phyloP scores from a whole-genome alignment of 2,113 vertebrate genomes.

The Lipotes vexillifer region DNA sequence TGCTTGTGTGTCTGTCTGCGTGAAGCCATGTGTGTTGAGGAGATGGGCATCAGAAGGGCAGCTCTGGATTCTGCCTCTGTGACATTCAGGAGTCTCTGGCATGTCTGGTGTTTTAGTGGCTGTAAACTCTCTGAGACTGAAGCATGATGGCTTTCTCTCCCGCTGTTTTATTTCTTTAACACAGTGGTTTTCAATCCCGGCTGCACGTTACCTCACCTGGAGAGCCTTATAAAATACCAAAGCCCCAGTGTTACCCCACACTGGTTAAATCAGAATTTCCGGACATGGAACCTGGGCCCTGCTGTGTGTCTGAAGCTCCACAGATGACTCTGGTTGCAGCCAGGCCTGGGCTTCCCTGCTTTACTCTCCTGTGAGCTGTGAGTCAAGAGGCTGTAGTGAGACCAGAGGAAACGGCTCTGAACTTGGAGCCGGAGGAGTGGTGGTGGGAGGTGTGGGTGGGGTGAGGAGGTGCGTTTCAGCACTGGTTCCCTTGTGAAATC shows the following conservation, averaged over 20 bases:
- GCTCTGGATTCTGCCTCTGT: not conserved
- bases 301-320: not conserved
- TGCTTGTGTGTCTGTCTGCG: not conserved
- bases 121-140: not conserved
- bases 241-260: not conserved
- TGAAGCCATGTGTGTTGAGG: not conserved
- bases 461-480: not conserved
- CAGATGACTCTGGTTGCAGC: not conserved
- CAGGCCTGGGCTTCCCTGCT: not conserved
- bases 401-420: not conserved
- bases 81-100: not conserved
- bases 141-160: not conserved
- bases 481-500: not conserved
- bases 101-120: not conserved
- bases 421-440: not conserved
- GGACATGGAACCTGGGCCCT: not conserved
- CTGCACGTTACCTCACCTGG: not conserved
- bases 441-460: too few species aligned
- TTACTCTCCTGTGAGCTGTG: too few species aligned
- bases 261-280: not conserved
- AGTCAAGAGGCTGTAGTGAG: accelerated
- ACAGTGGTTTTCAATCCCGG: not conserved
- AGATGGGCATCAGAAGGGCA: not conserved
- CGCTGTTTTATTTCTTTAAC: not conserved
- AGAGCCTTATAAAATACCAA: not conserved